These are phyloP conservation scores for Holothuria leucospilota DNA, from an alignment of 53 echinoderm and acorn worm species.

Conservation along the genomic window DNA sequence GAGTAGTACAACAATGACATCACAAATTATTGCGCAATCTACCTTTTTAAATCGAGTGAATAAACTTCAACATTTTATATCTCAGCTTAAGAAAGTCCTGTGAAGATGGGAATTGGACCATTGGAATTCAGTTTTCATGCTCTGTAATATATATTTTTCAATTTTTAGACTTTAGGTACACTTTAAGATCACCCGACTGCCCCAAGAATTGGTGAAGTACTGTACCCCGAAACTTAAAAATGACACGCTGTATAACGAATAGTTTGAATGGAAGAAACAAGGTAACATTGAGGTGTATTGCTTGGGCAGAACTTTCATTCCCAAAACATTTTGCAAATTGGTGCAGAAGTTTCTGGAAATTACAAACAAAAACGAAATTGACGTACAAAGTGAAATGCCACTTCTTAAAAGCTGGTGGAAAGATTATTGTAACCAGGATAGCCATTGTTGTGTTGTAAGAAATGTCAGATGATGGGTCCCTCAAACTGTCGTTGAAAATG, in stretches of 20 bases:
- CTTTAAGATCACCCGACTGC: too few relatives aligned
- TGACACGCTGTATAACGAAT: slow-evolving; percentile 65
- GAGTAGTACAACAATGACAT: too few relatives aligned
- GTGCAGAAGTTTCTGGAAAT: slow-evolving; percentile 10
- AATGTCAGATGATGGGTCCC: too few relatives aligned
- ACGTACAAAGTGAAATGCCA: background rate
- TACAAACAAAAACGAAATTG: background rate
- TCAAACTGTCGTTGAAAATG: too few relatives aligned
- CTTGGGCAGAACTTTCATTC: background rate
- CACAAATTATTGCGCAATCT: too few relatives aligned
- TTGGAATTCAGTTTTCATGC: too few relatives aligned
- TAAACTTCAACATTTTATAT: too few relatives aligned
- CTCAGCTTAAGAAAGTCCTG: too few relatives aligned
- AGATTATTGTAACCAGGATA: background rate
- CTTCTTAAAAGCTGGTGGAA: slow-evolving; percentile 31
- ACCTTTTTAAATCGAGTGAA: too few relatives aligned
- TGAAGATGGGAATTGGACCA: too few relatives aligned
- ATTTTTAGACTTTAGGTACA: slow-evolving; percentile 68
- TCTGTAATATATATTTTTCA: too few relatives aligned
- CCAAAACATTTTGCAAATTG: slow-evolving; percentile 28
- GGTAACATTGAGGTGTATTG: slow-evolving; percentile 40
- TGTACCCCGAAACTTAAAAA: slow-evolving; percentile 35
- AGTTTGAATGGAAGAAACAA: slow-evolving; percentile 66
- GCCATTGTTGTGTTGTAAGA: background rate
- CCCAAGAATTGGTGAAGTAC: slow-evolving; percentile 27